These are phyloP conservation scores for Burhinus bistriatus DNA, from an alignment of 2,113 vertebrate species.

Conservation along the genomic window DNA sequence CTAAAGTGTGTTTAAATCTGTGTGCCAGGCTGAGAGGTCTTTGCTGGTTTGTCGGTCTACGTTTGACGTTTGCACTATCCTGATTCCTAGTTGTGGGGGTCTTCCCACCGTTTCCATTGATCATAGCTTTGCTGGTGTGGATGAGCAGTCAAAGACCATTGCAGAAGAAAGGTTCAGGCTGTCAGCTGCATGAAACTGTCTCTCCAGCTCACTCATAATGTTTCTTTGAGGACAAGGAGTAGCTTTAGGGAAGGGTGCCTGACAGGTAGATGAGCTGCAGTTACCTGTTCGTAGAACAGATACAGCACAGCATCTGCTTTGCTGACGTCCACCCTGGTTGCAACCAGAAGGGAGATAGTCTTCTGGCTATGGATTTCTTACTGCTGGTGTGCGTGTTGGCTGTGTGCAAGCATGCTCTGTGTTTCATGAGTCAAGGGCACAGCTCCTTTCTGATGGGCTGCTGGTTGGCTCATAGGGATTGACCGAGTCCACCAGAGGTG, in stretches of 20 bases:
- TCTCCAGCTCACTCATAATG: fast-evolving
- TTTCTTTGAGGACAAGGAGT: neutral
- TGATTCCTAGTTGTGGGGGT: neutral
- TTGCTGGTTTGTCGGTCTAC: neutral
- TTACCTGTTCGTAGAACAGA: neutral
- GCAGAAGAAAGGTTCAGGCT: neutral
- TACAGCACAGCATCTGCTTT: neutral
- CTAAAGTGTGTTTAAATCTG: neutral
- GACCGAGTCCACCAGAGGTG: neutral
- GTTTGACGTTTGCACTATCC: neutral
- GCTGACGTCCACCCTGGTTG: neutral
- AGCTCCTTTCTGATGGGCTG: neutral
- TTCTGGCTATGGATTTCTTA: neutral
- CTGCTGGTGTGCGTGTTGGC: neutral
- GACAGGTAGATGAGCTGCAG: neutral
- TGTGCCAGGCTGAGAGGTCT: neutral
- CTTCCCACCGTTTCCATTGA: fast-evolving
- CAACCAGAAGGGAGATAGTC: neutral
- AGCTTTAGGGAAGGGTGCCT: neutral
- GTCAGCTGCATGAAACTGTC: neutral
- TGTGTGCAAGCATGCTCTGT: fast-evolving
- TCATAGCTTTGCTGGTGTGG: neutral
- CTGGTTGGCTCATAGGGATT: neutral
- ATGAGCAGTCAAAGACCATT: neutral
- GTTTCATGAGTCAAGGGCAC: neutral